Conservation (phyloP, 2,888 invertebrate genomes). For the Choristoneura rosaceana region DNA sequence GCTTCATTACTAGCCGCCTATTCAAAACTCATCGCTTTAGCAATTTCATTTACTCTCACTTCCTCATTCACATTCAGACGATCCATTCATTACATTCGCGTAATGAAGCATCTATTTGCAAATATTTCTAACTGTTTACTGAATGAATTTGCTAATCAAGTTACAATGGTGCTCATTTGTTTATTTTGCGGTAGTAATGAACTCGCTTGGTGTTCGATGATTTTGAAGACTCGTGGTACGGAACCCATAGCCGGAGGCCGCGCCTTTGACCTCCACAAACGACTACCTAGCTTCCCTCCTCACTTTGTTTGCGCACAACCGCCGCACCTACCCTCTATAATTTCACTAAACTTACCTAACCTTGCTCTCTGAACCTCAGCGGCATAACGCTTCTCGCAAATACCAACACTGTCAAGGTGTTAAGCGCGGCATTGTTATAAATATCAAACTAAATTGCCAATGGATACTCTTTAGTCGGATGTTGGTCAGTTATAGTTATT, state of each 20-base stretch:
- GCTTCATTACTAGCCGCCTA: constrained; percentile 25
- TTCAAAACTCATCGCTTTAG: constrained; percentile 21
- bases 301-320: constrained; percentile 62
- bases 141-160: constrained; percentile 13
- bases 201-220: constrained; percentile 17
- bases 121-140: constrained; percentile 20
- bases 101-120: constrained; percentile 27
- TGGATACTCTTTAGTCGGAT: not conserved
- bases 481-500: not conserved
- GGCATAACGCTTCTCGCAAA: constrained; percentile 39
- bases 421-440: constrained; percentile 14
- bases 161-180: constrained; percentile 13
- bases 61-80: constrained; percentile 31
- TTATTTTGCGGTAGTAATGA: constrained; percentile 9
- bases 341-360: constrained; percentile 48
- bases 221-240: constrained; percentile 32
- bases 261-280: constrained; percentile 62
- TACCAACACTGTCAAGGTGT: constrained; percentile 24
- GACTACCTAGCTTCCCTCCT: constrained; percentile 59
- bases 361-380: constrained; percentile 42
- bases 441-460: not conserved
- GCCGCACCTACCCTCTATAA: constrained; percentile 60
- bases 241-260: constrained; percentile 45
- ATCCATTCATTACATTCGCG: constrained; percentile 26
- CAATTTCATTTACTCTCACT: constrained; percentile 35